These are phyloP conservation scores for Solenopsis invicta DNA, from an alignment of 1,140 invertebrate genomes.

Conservation along the genomic window DNA sequence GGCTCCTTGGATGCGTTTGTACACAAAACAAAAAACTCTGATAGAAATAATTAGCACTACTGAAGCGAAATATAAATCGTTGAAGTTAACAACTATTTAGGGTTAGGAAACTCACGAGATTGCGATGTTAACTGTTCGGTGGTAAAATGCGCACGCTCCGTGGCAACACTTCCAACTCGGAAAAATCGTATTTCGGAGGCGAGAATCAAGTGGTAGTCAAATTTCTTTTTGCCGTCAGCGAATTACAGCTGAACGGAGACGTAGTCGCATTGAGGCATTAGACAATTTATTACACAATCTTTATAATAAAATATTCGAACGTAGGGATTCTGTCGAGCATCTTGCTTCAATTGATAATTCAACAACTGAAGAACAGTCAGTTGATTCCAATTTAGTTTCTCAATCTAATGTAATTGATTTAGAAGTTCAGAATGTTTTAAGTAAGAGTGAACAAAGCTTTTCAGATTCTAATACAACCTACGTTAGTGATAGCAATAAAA, in stretches of 20 bases:
- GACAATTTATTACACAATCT: background rate
- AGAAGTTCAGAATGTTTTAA: slow-evolving; percentile 1
- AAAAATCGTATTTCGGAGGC: too few species aligned
- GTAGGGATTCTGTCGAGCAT: background rate
- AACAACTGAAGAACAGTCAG: background rate
- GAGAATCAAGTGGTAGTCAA: too few species aligned
- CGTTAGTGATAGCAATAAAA: background rate
- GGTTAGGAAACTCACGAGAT: too few species aligned
- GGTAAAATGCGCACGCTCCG: too few species aligned
- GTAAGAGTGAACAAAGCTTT: background rate
- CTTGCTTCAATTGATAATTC: background rate
- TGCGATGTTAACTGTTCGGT: too few species aligned
- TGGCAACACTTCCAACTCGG: too few species aligned
- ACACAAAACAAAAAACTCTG: too few species aligned
- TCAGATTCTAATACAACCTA: background rate
- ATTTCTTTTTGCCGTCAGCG: slow-evolving; percentile 1
- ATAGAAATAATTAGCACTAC: too few species aligned
- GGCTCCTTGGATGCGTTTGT: too few species aligned
- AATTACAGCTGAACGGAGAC: background rate
- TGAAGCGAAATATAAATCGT: too few species aligned
- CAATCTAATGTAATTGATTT: background rate
- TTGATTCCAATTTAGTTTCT: background rate
- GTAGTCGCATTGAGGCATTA: background rate
- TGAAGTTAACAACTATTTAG: too few species aligned
- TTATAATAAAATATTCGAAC: background rate